Conservation (phyloP, 2,797 vertebrate genomes). For the Acanthurus lineatus region DNA sequence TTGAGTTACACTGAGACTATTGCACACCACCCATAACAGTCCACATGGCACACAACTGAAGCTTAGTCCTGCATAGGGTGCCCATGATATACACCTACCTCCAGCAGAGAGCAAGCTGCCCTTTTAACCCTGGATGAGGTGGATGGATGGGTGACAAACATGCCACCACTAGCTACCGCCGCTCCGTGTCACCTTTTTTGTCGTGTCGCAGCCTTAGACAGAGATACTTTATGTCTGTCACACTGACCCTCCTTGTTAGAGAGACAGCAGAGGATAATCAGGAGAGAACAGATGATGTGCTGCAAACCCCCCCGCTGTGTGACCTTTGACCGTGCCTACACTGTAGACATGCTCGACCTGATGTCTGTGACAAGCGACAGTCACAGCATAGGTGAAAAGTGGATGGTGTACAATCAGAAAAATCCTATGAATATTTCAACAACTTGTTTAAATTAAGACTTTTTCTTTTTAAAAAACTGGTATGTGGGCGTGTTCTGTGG, state of each 20-base stretch:
- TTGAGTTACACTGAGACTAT: slow-evolving; percentile 25
- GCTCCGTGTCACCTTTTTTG: slow-evolving; percentile 56
- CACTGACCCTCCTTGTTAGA: slow-evolving; percentile 71
- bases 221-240: slow-evolving; percentile 51
- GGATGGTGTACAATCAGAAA: background rate
- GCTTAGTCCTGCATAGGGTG: too few species aligned
- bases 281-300: slow-evolving; percentile 68
- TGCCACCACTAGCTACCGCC: slow-evolving; percentile 32
- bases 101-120: slow-evolving; percentile 32
- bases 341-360: slow-evolving; percentile 6
- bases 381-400: slow-evolving; percentile 22
- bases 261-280: slow-evolving; percentile 76
- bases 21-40: slow-evolving; percentile 20
- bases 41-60: slow-evolving; percentile 11
- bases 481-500: slow-evolving; percentile 35
- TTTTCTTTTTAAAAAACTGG: background rate
- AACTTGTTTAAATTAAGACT: slow-evolving; percentile 39
- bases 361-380: slow-evolving; percentile 17
- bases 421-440: slow-evolving; percentile 20
- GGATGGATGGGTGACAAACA: slow-evolving; percentile 62
- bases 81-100: background rate
- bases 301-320: slow-evolving; percentile 41
- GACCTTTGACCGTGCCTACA: slow-evolving; percentile 69
- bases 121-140: slow-evolving; percentile 45
- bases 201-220: slow-evolving; percentile 28